phyloP scores from a whole-genome alignment of 2,113 vertebrate species.

The Xenopus tropicalis region DNA sequence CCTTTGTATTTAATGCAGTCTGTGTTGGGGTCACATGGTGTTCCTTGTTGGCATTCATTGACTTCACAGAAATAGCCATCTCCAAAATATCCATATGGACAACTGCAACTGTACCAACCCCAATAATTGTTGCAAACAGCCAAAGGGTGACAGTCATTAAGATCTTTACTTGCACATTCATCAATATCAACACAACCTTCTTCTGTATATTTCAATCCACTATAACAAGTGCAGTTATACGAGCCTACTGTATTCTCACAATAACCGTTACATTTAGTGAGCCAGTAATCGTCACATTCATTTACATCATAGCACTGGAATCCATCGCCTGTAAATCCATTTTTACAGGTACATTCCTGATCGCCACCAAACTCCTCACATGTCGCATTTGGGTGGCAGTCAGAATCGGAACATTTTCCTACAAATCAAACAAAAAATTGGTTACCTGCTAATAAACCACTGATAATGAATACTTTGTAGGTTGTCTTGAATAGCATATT shows the following conservation, averaged over 20 bases:
- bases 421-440: background rate
- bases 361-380: conserved; percentile 12
- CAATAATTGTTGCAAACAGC: conserved; percentile 47
- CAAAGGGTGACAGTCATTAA: conserved; percentile 45
- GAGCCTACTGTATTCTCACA: conserved; percentile 45
- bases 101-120: conserved; percentile 51
- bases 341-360: conserved; percentile 41
- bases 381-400: conserved; percentile 45
- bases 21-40: background rate
- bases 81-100: conserved; percentile 40
- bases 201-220: conserved; percentile 13
- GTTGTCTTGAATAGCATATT: background rate
- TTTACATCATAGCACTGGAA: conserved; percentile 45
- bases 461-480: background rate
- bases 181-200: conserved; percentile 46
- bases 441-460: background rate
- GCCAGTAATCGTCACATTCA: conserved; percentile 1
- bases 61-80: conserved; percentile 39
- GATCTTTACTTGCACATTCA: conserved; percentile 21
- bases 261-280: conserved; percentile 11
- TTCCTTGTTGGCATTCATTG: background rate
- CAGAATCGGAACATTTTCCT: conserved; percentile 24
- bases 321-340: conserved; percentile 50
- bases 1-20: conserved; percentile 16
- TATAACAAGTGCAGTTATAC: conserved; percentile 3